Conservation (phyloP, 2,797 vertebrate species). For the Chaetodon trifasciatus region DNA sequence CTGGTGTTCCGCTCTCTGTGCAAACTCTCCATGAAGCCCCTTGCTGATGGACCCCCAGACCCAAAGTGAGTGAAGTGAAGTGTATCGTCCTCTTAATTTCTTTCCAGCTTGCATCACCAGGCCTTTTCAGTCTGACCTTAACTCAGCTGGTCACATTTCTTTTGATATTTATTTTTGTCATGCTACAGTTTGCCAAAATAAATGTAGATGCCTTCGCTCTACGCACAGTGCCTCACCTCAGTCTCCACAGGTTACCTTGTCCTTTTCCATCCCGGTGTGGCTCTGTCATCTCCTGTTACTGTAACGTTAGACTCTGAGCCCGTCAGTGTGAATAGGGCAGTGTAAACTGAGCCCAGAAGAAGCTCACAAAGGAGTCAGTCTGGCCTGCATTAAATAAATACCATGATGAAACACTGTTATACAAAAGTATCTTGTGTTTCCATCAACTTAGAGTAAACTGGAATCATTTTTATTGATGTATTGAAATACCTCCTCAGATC, state of each 20-base stretch:
- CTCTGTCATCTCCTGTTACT: constrained; percentile 68
- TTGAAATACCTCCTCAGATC: not conserved
- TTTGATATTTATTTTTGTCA: not conserved
- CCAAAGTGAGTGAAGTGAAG: constrained; percentile 88
- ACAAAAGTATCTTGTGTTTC: not conserved
- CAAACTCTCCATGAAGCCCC: constrained; percentile 98
- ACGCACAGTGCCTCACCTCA: not conserved
- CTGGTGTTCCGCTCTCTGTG: constrained; percentile 97
- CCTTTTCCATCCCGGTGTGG: constrained; percentile 53
- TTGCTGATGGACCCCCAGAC: constrained; percentile 96
- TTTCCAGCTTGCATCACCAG: not conserved
- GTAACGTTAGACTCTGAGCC: constrained; percentile 61
- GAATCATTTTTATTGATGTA: not conserved
- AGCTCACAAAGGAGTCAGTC: constrained; percentile 31
- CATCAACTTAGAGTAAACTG: not conserved
- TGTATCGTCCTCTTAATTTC: not conserved
- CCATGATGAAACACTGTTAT: constrained; percentile 5
- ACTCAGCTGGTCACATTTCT: not conserved
- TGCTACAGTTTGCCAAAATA: constrained; percentile 6
- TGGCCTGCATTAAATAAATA: constrained; percentile 37
- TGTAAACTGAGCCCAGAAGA: constrained; percentile 62
- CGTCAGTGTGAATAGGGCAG: constrained; percentile 38
- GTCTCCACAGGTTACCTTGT: constrained; percentile 38
- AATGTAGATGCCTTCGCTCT: not conserved
- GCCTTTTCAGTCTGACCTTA: not conserved